Evolutionary conservation across 2,113 vertebrate species (phyloP), one percentile per base, ranked within the genome.

Genomic region (Cygnus buccinator): DNA sequence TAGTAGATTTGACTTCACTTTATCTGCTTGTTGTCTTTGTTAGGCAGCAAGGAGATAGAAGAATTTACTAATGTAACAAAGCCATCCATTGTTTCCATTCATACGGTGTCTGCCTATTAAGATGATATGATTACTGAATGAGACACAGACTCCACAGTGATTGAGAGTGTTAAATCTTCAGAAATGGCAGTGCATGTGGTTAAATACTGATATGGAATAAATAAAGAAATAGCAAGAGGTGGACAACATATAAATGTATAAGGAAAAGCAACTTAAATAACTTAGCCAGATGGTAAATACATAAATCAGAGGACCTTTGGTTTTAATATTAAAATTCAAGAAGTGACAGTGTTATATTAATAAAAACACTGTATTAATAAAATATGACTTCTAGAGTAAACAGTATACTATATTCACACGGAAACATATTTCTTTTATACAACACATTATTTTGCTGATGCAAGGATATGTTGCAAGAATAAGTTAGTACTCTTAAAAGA

Each of bases 171-270:
- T 79, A 96, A 94, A 94, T 96, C 92, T 95, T 97, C 95, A 93
- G 95, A 96, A 96, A 97, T 88, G 95, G 98, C 94, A 97, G 94
- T 89, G 96, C 94, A 95, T 96, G 97, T 98, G 96, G 95, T 97
- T 97, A 97, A 97, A 97, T 97, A 96, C 97, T 94, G 97, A 97
- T 97, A 97, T 87, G 91, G 97, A 97, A 97, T 97, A 98, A 97
- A 98, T 97, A 97, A 97, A 96, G 94, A 98, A 97, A 97, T 94
- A 97, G 97, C 94, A 95, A 97, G 97, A 95, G 97, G 97, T 97
- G 97, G 97, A 97, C 96, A 97, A 97, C 97, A 97, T 95, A 98
- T 89, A 98, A 97, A 98, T 95, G 97, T 96, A 97, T 97, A 96
- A 96, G 96, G 92, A 95, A 97, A 97, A 97, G 97, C 96, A 98